Evolutionary conservation across 2,113 vertebrate genomes (phyloP).

Genomic region (Thalassoma bifasciatum): DNA sequence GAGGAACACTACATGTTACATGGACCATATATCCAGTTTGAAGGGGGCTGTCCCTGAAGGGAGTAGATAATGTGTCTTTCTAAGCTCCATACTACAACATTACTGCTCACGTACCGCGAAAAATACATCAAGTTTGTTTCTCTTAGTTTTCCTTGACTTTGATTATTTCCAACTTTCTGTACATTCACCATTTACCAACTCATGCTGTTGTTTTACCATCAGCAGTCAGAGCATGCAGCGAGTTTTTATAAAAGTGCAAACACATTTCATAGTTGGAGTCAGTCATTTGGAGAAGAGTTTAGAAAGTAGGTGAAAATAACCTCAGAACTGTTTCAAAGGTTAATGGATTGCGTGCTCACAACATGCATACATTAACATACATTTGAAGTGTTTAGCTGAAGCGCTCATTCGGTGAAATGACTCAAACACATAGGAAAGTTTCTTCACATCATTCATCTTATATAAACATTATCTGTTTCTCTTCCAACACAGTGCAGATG

Average conservation of each 20-base stretch:
- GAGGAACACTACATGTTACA: not conserved
- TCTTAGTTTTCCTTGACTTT: not conserved
- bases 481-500: not conserved
- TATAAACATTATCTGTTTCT: not conserved
- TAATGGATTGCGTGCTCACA: slow-evolving; percentile 46
- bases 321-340: slow-evolving; percentile 38
- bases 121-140: not conserved
- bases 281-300: slow-evolving; percentile 34
- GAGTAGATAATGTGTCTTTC: not conserved
- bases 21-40: not conserved
- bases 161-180: not conserved
- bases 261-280: slow-evolving; percentile 41
- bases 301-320: slow-evolving; percentile 12
- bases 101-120: too few relatives aligned
- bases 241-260: slow-evolving; percentile 27
- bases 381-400: slow-evolving; percentile 25
- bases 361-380: slow-evolving; percentile 34
- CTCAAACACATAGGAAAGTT: not conserved
- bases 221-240: slow-evolving; percentile 22
- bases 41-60: not conserved
- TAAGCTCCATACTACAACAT: too few relatives aligned
- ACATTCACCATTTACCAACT: not conserved
- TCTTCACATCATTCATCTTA: not conserved
- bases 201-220: slow-evolving; percentile 4
- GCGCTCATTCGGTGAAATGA: slow-evolving; percentile 8